A percentile compares a stretch with the other conserved stretches of the same genome.
These are phyloP conservation scores for Cylloceria caligata DNA, from an alignment of 2,888 invertebrate species.

Conservation along the genomic window DNA sequence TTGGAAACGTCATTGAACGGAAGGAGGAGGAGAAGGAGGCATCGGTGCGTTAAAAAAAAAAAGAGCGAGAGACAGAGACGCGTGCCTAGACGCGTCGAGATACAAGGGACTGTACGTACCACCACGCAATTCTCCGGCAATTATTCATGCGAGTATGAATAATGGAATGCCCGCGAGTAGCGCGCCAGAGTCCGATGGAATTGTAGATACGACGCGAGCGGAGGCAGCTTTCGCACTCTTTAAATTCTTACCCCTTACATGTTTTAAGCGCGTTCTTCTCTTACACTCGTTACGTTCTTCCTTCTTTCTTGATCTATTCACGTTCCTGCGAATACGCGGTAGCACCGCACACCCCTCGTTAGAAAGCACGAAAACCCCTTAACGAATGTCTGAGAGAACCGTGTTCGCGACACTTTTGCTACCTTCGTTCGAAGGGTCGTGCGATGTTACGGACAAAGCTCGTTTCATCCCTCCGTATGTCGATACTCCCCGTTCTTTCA, in stretches of 20 bases:
- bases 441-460: slow-evolving; percentile 21
- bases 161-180: slow-evolving; percentile 45
- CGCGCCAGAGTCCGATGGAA: slow-evolving; percentile 40
- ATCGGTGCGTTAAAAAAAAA: slow-evolving; percentile 11
- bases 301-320: not conserved
- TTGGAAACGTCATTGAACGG: no score
- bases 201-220: slow-evolving; percentile 43
- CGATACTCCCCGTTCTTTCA: slow-evolving; percentile 41
- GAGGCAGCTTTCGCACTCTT: slow-evolving; percentile 11
- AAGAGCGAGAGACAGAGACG: not conserved
- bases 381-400: not conserved
- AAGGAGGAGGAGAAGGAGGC: slow-evolving; percentile 13
- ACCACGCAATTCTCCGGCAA: slow-evolving; percentile 48
- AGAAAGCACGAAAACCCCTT: not conserved
- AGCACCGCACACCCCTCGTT: not conserved
- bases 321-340: slow-evolving; percentile 5
- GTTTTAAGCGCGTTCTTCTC: slow-evolving; percentile 12
- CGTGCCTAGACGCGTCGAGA: slow-evolving; percentile 15
- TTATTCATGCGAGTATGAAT: slow-evolving; percentile 61
- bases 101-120: slow-evolving; percentile 15
- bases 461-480: slow-evolving; percentile 42
- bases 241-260: slow-evolving; percentile 24
- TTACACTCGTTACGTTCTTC: not conserved
- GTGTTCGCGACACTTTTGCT: not conserved
- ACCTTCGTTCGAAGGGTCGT: not conserved